Evolutionary conservation across 2,113 vertebrate species (phyloP).

Genomic region (Beaufortia kweichowensis): DNA sequence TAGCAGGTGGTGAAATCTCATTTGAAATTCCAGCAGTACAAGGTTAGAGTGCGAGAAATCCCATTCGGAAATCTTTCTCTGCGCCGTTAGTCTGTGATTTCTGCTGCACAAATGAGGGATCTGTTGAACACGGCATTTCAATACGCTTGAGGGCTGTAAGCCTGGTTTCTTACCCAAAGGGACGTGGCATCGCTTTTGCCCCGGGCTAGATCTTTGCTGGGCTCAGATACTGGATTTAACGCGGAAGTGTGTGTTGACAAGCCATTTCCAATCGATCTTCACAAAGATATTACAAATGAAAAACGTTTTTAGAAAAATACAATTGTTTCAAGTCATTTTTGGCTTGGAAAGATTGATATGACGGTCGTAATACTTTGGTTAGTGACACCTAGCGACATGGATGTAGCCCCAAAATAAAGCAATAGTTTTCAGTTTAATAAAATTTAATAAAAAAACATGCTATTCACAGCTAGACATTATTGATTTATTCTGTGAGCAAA

Average conservation of each 20-base stretch:
- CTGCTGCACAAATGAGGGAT: conserved; percentile 46
- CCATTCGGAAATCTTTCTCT: conserved; percentile 44
- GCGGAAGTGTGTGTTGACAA: conserved; percentile 32
- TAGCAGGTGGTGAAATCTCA: conserved; percentile 51
- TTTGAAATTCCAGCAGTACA: conserved; percentile 52
- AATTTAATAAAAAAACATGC: too few species aligned
- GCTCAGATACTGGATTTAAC: conserved; percentile 44
- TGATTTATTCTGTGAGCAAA: too few species aligned
- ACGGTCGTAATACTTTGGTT: too few species aligned
- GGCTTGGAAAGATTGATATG: too few species aligned
- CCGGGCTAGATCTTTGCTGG: conserved; percentile 29
- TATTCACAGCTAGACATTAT: too few species aligned
- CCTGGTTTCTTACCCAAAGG: conserved; percentile 33
- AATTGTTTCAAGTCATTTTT: not conserved
- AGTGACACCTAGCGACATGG: too few species aligned
- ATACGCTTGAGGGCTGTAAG: conserved; percentile 38
- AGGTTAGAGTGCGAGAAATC: conserved; percentile 47
- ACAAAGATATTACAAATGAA: not conserved
- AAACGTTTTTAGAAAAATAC: not conserved
- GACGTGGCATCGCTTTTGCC: conserved; percentile 2
- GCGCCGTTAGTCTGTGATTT: conserved; percentile 30
- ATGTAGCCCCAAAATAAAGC: too few species aligned
- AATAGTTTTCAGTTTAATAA: too few species aligned
- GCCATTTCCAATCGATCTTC: conserved; percentile 28
- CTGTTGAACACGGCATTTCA: conserved; percentile 32